Percentiles rank a stretch among this genome's conserved stretches.
Evolutionary conservation across 2,888 invertebrate species (phyloP).

Genomic region (Cantharis nigra): DNA sequence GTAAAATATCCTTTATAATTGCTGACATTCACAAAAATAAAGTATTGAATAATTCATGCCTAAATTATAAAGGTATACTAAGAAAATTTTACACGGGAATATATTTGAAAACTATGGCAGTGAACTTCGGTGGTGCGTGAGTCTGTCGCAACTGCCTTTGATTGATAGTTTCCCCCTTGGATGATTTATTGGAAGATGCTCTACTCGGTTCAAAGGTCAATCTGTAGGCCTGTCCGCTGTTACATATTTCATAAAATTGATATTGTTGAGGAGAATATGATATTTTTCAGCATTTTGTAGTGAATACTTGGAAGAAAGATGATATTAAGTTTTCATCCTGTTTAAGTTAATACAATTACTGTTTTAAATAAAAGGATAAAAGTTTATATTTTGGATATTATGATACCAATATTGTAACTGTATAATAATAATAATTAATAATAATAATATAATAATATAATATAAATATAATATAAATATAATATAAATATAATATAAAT

Average conservation of each 20-base stretch:
- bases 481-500: too few species aligned
- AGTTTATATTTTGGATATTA: too few species aligned
- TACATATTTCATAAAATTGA: constrained; percentile 36
- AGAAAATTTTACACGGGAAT: constrained; percentile 10
- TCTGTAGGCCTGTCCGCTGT: constrained; percentile 34
- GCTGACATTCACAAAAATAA: background rate
- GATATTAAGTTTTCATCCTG: background rate
- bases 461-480: too few species aligned
- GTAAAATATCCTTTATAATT: background rate
- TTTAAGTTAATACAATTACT: background rate
- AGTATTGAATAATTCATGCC: constrained; percentile 15
- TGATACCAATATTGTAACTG: too few species aligned
- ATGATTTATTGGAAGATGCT: constrained; percentile 40
- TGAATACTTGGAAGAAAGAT: background rate
- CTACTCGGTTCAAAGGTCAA: constrained; percentile 37
- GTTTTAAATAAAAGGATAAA: background rate
- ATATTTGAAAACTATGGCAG: constrained; percentile 10
- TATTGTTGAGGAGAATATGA: constrained; percentile 28
- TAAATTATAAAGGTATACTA: background rate
- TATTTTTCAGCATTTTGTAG: constrained; percentile 14
- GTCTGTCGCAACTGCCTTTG: constrained; percentile 30
- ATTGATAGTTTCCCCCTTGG: constrained; percentile 38
- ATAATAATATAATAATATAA: too few species aligned
- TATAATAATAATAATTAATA: too few species aligned
- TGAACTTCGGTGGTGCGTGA: constrained; percentile 21